phyloP scores from a whole-genome alignment of 2,797 vertebrate genomes.

The Thaleichthys pacificus region DNA sequence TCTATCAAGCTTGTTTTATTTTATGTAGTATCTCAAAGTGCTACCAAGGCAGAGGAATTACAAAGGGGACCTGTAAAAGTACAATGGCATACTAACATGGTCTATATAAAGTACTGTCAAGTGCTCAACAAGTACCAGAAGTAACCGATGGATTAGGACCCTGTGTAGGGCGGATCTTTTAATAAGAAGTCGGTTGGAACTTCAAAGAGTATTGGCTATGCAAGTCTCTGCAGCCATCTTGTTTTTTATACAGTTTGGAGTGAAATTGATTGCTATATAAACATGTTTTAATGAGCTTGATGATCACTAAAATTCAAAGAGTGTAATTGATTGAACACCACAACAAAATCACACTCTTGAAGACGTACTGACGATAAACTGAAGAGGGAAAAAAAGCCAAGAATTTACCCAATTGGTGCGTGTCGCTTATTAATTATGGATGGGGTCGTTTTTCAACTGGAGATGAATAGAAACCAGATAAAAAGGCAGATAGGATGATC shows the following conservation, averaged over 20 bases:
- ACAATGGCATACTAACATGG: slow-evolving; percentile 52
- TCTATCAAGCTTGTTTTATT: slow-evolving; percentile 48
- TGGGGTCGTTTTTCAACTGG: not conserved
- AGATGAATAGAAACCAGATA: slow-evolving; percentile 4
- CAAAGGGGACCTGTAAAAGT: slow-evolving; percentile 50
- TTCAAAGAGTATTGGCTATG: slow-evolving; percentile 46
- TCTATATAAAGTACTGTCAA: slow-evolving; percentile 58
- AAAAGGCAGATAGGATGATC: slow-evolving; percentile 18
- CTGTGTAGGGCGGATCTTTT: slow-evolving; percentile 16
- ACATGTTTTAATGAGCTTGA: slow-evolving; percentile 66
- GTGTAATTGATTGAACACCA: slow-evolving; percentile 60
- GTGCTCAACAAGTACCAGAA: slow-evolving; percentile 56
- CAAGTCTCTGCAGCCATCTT: slow-evolving; percentile 40
- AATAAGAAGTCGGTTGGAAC: slow-evolving; percentile 11
- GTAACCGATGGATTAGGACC: slow-evolving; percentile 48
- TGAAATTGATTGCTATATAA: slow-evolving; percentile 59
- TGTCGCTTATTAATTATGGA: not conserved
- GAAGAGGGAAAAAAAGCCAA: slow-evolving; percentile 23
- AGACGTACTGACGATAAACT: slow-evolving; percentile 30
- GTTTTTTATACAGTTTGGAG: slow-evolving; percentile 53
- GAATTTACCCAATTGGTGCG: slow-evolving; percentile 42
- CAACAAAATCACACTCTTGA: slow-evolving; percentile 52
- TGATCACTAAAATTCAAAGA: slow-evolving; percentile 58
- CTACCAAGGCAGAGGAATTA: slow-evolving; percentile 34
- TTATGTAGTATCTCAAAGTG: slow-evolving; percentile 43